phyloP scores from a whole-genome alignment of 2,113 vertebrate genomes.

The Coreoperca whiteheadi region DNA sequence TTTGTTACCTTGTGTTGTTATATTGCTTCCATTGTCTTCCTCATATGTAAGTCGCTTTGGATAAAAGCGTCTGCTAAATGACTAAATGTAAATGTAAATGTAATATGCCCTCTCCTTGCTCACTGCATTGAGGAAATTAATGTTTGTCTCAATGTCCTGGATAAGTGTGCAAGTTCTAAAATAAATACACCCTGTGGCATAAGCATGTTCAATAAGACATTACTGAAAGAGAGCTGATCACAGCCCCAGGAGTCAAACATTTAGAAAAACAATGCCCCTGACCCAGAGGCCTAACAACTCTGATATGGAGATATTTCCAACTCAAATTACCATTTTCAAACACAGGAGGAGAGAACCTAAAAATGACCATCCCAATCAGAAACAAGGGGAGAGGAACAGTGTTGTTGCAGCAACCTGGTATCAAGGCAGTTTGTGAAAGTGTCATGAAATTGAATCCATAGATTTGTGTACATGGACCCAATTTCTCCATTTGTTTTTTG shows the following conservation, averaged over 20 bases:
- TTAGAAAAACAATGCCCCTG: not conserved
- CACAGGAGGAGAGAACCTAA: not conserved
- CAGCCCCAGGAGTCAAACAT: not conserved
- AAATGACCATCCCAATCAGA: not conserved
- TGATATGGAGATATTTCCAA: not conserved
- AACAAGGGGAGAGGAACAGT: not conserved
- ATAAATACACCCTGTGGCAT: conserved; percentile 22
- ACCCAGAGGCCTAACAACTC: not conserved
- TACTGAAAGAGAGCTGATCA: conserved; percentile 15
- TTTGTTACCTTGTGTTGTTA: too few relatives aligned
- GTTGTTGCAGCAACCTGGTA: not conserved
- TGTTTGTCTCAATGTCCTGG: conserved; percentile 23
- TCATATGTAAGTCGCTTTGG: too few relatives aligned
- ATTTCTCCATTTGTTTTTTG: too few relatives aligned
- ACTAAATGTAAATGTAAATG: too few relatives aligned
- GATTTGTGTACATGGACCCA: too few relatives aligned
- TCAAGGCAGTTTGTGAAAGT: too few relatives aligned
- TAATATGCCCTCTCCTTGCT: conserved; percentile 45
- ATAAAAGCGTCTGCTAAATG: too few relatives aligned
- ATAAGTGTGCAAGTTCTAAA: conserved; percentile 28
- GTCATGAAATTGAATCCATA: too few relatives aligned
- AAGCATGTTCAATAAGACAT: conserved; percentile 27
- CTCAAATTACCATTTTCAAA: not conserved
- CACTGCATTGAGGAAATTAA: conserved; percentile 37
- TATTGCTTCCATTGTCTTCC: too few relatives aligned